Evolutionary conservation across 2,888 invertebrate genomes (phyloP).

Genomic region (Polyommatus iphigenia): DNA sequence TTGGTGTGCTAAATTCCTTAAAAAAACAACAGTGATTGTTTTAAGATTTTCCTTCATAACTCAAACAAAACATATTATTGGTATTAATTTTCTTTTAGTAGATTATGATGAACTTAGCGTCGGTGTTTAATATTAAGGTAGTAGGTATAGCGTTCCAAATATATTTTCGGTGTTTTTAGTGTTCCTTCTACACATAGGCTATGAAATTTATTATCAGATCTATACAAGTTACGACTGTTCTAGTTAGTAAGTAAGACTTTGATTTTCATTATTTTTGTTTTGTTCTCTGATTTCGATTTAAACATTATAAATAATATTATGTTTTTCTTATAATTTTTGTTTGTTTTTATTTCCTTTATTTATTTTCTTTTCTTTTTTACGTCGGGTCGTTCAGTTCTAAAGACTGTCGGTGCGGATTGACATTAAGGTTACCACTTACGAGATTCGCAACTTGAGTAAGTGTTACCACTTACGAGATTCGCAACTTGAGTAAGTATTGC

Average conservation of each 20-base stretch:
- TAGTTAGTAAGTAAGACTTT: not conserved
- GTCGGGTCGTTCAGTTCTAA: not conserved
- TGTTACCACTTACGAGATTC: no score
- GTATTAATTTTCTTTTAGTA: not conserved
- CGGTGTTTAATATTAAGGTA: slow-evolving; percentile 21
- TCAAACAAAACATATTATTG: not conserved
- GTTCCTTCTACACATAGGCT: not conserved
- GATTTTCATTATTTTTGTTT: not conserved
- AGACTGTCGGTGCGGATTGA: not conserved
- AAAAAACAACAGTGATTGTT: not conserved
- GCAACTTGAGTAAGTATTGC: slow-evolving; percentile 1
- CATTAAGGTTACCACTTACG: no score
- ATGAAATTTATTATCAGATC: not conserved
- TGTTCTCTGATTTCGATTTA: not conserved
- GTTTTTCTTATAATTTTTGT: not conserved
- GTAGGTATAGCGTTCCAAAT: not conserved
- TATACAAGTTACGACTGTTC: not conserved
- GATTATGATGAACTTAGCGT: slow-evolving; percentile 12
- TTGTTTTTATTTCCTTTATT: not conserved
- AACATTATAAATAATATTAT: not conserved
- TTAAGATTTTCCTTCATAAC: not conserved
- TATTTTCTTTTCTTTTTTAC: not conserved
- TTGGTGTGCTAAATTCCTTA: not conserved
- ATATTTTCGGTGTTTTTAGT: slow-evolving; percentile 24
- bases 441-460: no score